Conservation (phyloP, 2,113 vertebrate genomes). For the Elanoides forficatus region DNA sequence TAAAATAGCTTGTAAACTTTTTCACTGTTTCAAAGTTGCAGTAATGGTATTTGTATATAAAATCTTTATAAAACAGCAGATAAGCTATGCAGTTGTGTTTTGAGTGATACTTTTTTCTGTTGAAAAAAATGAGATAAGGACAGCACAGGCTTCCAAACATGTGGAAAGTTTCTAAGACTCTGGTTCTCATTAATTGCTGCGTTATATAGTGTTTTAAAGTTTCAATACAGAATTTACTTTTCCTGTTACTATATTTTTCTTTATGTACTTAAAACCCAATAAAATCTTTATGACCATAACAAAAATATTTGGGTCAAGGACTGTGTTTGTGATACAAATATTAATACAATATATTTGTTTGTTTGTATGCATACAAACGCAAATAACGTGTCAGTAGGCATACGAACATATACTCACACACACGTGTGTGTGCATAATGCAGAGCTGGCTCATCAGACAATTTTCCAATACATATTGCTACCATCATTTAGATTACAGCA, state of each 20-base stretch:
- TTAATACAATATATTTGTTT: neutral
- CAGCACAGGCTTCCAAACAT: neutral
- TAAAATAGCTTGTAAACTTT: neutral
- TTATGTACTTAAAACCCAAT: neutral
- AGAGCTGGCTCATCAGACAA: neutral
- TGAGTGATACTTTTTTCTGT: neutral
- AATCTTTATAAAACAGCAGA: neutral
- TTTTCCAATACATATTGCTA: neutral
- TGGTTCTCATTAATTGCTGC: neutral
- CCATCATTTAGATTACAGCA: neutral
- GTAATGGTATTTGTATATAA: neutral
- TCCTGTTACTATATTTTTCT: neutral
- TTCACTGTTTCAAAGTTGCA: neutral
- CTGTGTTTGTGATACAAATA: neutral
- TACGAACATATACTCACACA: neutral
- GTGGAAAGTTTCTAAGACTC: neutral
- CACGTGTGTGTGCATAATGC: fast-evolving
- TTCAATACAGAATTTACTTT: neutral
- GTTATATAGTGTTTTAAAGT: neutral
- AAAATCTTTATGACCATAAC: neutral
- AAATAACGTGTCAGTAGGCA: neutral
- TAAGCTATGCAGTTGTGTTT: neutral
- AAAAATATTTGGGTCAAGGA: neutral
- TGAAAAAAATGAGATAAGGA: neutral
- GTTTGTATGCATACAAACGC: neutral